phyloP scores from a whole-genome alignment of 2,888 invertebrate genomes.

The Acrobasis suavella region DNA sequence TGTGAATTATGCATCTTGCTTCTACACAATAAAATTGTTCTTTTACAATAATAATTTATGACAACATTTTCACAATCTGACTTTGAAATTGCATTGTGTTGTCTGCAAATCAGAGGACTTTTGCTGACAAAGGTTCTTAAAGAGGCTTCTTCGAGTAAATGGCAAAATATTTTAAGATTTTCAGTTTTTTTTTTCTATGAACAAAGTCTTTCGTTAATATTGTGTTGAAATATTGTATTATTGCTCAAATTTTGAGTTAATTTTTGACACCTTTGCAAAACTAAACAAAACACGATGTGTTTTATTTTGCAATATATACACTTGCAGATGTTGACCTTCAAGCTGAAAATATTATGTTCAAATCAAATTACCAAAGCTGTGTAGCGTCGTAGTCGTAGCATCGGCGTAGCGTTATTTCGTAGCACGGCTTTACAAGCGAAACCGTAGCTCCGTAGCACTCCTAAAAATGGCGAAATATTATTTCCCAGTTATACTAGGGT shows the following conservation, averaged over 20 bases:
- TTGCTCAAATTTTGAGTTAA: too few species aligned
- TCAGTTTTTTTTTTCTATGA: too few species aligned
- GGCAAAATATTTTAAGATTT: too few species aligned
- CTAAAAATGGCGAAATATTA: not conserved
- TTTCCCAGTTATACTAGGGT: too few species aligned
- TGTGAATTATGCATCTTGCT: conserved; percentile 29
- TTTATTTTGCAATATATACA: too few species aligned
- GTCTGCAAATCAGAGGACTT: conserved; percentile 45
- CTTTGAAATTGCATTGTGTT: conserved; percentile 49
- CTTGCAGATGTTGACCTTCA: too few species aligned
- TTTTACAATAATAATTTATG: conserved; percentile 44
- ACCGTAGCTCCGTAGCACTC: not conserved
- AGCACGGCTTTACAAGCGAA: not conserved
- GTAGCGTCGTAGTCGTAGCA: not conserved
- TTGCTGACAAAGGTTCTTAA: conserved; percentile 33
- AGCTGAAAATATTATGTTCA: too few species aligned
- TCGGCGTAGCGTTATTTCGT: conserved; percentile 16
- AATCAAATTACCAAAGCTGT: not conserved
- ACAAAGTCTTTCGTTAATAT: too few species aligned
- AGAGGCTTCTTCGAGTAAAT: too few species aligned
- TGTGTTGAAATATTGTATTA: too few species aligned
- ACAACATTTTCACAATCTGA: conserved; percentile 42
- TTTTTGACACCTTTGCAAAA: too few species aligned
- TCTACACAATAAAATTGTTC: conserved; percentile 56
- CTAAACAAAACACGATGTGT: not conserved